Percentiles rank a stretch among this genome's conserved stretches.
These are phyloP conservation scores for Paedocypris micromegethes DNA, from an alignment of 2,797 vertebrate genomes.

Conservation along the genomic window DNA sequence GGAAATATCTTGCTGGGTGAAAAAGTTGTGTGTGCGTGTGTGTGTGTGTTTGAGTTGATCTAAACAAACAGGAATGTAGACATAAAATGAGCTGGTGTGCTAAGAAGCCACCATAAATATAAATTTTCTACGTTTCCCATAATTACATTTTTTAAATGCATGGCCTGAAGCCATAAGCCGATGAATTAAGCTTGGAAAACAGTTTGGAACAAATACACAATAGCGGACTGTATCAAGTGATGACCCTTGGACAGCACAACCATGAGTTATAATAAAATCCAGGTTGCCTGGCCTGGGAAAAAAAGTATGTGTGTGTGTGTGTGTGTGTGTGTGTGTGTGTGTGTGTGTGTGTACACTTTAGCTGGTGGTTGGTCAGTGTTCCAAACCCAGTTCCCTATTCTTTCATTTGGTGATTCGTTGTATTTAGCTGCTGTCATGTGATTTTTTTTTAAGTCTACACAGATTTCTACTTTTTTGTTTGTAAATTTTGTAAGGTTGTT, in stretches of 20 bases:
- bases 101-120: constrained; percentile 61
- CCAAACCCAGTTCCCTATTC: too few relatives aligned
- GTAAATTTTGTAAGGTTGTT: too few relatives aligned
- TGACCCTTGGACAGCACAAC: constrained; percentile 21
- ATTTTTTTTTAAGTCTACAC: too few relatives aligned
- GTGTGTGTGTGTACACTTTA: too few relatives aligned
- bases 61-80: too few relatives aligned
- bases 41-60: neutral
- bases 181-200: constrained; percentile 61
- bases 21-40: constrained; percentile 31
- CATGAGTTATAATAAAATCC: constrained; percentile 38
- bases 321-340: neutral
- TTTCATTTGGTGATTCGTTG: too few relatives aligned
- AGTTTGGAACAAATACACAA: constrained; percentile 47
- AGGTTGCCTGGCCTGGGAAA: constrained; percentile 34
- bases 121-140: constrained; percentile 79
- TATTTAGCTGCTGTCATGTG: too few relatives aligned
- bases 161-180: constrained; percentile 68
- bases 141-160: constrained; percentile 77
- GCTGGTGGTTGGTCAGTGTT: too few relatives aligned
- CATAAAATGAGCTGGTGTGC: neutral
- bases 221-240: constrained; percentile 30
- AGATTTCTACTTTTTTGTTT: too few relatives aligned
- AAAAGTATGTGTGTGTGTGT: neutral
- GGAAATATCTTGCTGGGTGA: constrained; percentile 48